A percentile compares a stretch with the other conserved stretches of the same genome.
These are phyloP conservation scores for Arvicanthis niloticus DNA, from an alignment of 2,113 vertebrate genomes.

Conservation along the genomic window DNA sequence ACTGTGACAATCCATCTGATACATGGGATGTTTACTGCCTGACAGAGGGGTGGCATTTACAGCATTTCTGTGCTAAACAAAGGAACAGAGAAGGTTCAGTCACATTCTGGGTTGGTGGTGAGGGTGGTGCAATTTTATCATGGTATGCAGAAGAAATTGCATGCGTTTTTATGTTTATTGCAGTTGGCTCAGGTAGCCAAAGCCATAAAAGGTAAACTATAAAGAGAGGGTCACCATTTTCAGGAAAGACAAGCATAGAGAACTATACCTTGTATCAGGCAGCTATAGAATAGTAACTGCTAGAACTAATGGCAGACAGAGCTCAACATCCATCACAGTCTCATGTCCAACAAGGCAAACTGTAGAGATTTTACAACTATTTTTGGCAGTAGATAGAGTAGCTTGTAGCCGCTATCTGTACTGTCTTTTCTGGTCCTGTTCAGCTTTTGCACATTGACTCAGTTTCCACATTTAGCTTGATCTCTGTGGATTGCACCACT, in stretches of 20 bases:
- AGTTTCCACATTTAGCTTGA: neutral
- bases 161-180: neutral
- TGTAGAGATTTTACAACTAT: neutral
- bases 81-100: neutral
- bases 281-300: neutral
- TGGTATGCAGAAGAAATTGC: neutral
- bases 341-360: neutral
- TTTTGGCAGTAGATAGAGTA: neutral
- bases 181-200: neutral
- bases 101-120: neutral
- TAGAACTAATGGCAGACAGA: neutral
- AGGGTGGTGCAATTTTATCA: neutral
- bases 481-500: neutral
- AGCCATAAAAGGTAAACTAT: neutral
- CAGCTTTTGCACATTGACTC: neutral
- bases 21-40: neutral
- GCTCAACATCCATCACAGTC: neutral
- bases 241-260: neutral
- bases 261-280: no score
- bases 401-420: neutral
- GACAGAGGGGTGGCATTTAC: neutral
- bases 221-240: no score
- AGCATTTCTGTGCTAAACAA: neutral
- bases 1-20: neutral
- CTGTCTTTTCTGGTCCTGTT: neutral